Evolutionary conservation across 1,140 invertebrate species (phyloP).

Genomic region (Aphis craccivora): DNA sequence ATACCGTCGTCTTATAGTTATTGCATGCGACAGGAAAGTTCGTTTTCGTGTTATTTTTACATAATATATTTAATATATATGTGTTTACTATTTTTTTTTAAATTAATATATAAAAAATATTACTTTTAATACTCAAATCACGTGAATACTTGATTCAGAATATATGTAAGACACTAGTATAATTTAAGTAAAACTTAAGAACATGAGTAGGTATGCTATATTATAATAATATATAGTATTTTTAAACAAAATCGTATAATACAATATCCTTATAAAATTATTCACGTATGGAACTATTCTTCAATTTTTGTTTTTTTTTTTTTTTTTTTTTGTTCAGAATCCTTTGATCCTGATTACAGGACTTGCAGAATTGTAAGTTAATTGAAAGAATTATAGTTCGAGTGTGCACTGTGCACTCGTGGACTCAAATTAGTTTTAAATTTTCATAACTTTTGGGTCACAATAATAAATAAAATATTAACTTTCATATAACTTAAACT

Average conservation of each 20-base stretch:
- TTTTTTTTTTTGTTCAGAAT: neutral
- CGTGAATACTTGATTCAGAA: neutral
- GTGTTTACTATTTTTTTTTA: neutral
- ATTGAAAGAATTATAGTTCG: neutral
- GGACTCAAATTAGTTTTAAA: neutral
- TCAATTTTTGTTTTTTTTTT: neutral
- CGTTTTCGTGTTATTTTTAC: neutral
- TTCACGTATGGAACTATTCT: neutral
- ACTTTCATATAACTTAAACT: neutral
- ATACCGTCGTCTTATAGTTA: slow-evolving; percentile 35
- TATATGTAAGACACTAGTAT: neutral
- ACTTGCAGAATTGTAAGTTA: neutral
- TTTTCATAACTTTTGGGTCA: neutral
- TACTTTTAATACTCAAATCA: neutral
- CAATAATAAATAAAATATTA: neutral
- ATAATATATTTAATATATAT: neutral
- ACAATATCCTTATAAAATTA: neutral
- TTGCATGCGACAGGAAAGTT: slow-evolving; percentile 8
- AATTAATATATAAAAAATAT: neutral
- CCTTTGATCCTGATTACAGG: neutral
- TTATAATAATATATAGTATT: neutral
- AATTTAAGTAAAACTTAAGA: neutral
- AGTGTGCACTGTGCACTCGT: neutral
- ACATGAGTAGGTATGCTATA: neutral
- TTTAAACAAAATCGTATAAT: neutral